Base-by-base conservation (phyloP, 2,888 invertebrate species). In the Creontiades dilutus region DNA sequence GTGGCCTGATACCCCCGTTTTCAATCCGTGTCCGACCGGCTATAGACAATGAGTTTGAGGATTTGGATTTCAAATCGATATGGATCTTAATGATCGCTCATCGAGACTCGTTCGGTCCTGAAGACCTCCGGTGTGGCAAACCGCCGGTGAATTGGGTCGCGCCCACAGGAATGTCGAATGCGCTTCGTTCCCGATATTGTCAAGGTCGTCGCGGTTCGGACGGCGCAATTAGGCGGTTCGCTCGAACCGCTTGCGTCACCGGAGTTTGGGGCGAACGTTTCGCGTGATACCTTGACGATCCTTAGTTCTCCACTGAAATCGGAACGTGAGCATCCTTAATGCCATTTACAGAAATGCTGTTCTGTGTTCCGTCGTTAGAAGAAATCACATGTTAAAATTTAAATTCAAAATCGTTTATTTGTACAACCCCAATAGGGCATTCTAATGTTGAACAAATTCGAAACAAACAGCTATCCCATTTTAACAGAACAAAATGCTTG, bases 131-230 rank as follows among this genome's bases (percentile, higher is more conserved):
- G 68, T 68, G 68, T 68, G 68, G 68, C 68, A 68, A 68, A 68
- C 68, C 68, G 23, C 68, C 12, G 68, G 23, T 19, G 68, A 68
- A 68, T 68, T 68, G 27, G 68, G 68, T 23, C 68, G 68, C 68
- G 68, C 68, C 68, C 68, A 68, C 68, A 23, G 68, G 68, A 68
- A 68, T 68, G 68, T 68, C n/a, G 68, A 68, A 68, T 68, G 68
- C 61, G 61, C 61, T 19, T 61, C 9, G 61, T n/a, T 61, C 61
- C n/a, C 68, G 68, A 68, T 37, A 68, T 68, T 23, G 68, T 68
- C 68, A 68, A 68, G 68, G 68, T 68, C 68, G 68, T 68, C 68
- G 13, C 68, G 68, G 68, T 68, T 19, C 12, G 68, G 27, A 23
- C 68, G 13, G 68, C 19, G 68, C 19, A 68, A 68, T 68, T 68